Evolutionary conservation across 2,888 invertebrate genomes (phyloP).

Genomic region (Lamellibrachia satsuma): DNA sequence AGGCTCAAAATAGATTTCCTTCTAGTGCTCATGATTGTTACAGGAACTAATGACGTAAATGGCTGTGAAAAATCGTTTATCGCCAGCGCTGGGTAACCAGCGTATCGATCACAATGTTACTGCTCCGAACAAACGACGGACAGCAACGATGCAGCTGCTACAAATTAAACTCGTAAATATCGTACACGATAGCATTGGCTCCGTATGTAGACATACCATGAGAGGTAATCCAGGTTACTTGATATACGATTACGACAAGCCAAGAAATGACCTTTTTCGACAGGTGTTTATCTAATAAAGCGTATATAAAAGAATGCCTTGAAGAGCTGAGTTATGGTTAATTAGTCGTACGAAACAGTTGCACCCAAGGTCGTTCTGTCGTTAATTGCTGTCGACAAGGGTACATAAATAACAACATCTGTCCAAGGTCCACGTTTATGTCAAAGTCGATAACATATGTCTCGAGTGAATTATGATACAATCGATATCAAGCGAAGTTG

Average conservation of each 20-base stretch:
- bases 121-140: background rate
- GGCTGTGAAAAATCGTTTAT: background rate
- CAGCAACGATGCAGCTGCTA: background rate
- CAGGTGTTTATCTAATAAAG: background rate
- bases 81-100: background rate
- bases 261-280: background rate
- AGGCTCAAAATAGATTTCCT: background rate
- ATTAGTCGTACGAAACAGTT: background rate
- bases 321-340: background rate
- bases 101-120: background rate
- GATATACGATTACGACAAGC: background rate
- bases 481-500: no score
- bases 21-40: background rate
- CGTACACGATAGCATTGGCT: background rate
- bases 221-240: background rate
- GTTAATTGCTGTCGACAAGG: background rate
- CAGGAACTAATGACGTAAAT: background rate
- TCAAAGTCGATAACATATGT: no score
- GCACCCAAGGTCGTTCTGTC: background rate
- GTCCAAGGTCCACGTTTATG: no score
- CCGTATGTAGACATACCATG: no score
- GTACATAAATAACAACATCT: no score
- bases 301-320: background rate
- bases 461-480: no score
- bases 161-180: background rate